Conservation (phyloP, 2,888 invertebrate species). For the Salticus scenicus region DNA sequence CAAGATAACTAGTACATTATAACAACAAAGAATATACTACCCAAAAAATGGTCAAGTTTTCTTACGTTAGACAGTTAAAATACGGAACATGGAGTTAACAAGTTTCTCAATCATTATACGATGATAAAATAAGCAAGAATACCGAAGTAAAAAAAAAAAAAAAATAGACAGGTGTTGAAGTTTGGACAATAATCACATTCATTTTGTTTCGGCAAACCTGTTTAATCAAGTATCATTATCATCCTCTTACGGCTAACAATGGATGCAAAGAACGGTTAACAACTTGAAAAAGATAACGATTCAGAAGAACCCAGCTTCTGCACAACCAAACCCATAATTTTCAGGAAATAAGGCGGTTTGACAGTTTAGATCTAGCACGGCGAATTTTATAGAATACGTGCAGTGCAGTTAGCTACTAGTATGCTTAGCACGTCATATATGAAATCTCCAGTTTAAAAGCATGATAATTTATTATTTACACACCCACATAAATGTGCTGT, state of each 20-base stretch:
- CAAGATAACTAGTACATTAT: too few species aligned
- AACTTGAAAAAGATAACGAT: neutral
- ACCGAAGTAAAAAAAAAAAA: neutral
- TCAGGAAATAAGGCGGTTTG: neutral
- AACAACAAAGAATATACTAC: too few species aligned
- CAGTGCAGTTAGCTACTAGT: neutral
- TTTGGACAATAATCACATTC: constrained; percentile 10
- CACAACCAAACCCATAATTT: neutral
- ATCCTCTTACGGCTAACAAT: neutral
- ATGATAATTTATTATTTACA: too few species aligned
- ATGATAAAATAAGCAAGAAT: neutral
- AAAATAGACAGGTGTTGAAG: neutral
- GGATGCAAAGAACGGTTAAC: neutral
- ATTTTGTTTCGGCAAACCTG: neutral
- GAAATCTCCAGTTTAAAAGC: neutral
- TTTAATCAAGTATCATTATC: constrained; percentile 6
- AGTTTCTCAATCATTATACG: neutral
- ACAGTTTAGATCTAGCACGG: neutral
- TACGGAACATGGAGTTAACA: neutral
- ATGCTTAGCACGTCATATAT: neutral
- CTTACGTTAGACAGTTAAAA: too few species aligned
- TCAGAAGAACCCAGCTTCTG: neutral
- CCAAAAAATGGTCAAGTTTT: too few species aligned
- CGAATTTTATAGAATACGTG: constrained; percentile 6
- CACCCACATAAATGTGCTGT: too few species aligned